Evolutionary conservation across 2,113 vertebrate genomes (phyloP).

Genomic region (Percopsis transmontana): DNA sequence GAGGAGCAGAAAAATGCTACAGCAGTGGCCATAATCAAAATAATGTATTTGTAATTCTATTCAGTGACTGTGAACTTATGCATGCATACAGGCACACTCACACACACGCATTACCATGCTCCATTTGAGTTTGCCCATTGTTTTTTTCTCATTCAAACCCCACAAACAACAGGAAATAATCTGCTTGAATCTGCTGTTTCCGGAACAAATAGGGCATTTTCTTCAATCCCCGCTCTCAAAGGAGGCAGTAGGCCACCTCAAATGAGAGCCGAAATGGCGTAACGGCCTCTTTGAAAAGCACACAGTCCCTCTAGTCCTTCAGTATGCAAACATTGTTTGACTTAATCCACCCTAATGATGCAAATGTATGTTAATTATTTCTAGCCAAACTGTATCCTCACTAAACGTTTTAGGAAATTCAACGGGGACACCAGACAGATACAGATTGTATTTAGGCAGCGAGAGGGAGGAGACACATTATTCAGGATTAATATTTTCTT

Average conservation of each 20-base stretch:
- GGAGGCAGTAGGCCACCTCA: conserved; percentile 19
- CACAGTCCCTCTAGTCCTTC: conserved; percentile 45
- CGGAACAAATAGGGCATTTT: conserved; percentile 14
- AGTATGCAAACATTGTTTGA: conserved; percentile 65
- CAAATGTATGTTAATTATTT: conserved; percentile 78
- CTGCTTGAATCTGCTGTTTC: conserved; percentile 3
- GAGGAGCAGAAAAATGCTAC: conserved; percentile 12
- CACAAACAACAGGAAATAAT: conserved; percentile 11
- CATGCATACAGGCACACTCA: not conserved
- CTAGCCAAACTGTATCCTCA: conserved; percentile 50
- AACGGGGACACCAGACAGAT: conserved; percentile 55
- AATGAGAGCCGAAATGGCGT: conserved; percentile 14
- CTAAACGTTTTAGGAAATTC: conserved; percentile 60
- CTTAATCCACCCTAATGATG: conserved; percentile 72
- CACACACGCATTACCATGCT: not conserved
- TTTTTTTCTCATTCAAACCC: conserved; percentile 6
- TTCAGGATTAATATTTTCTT: conserved; percentile 47
- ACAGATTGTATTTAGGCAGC: conserved; percentile 53
- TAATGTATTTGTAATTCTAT: conserved; percentile 1
- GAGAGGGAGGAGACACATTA: conserved; percentile 42
- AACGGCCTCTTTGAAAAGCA: conserved; percentile 21
- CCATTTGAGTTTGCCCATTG: not conserved
- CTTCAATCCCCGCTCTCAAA: not conserved
- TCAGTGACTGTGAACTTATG: not conserved
- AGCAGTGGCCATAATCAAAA: conserved; percentile 18